Conservation (phyloP, 2,888 invertebrate genomes). For the Melanophora roralis region DNA sequence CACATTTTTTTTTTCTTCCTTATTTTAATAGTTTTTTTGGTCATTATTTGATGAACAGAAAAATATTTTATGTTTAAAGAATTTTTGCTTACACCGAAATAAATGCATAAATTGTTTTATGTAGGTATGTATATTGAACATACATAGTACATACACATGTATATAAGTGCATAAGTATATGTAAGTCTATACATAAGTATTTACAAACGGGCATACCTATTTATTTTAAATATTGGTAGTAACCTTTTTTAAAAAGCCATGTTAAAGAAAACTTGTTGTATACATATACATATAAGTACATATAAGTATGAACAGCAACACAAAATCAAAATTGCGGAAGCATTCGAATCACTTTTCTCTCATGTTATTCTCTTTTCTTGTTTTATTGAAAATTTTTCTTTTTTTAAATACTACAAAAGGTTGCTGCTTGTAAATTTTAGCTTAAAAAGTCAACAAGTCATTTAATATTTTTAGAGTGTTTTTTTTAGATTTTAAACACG, state of each 20-base stretch:
- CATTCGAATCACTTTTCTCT: background rate
- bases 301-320: slow-evolving; percentile 18
- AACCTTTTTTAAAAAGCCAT: slow-evolving; percentile 15
- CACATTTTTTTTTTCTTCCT: slow-evolving; percentile 67
- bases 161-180: too few species aligned
- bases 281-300: too few species aligned
- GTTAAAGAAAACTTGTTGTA: slow-evolving; percentile 28
- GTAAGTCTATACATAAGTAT: too few species aligned
- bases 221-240: slow-evolving; percentile 5
- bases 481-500: slow-evolving; percentile 55
- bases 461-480: slow-evolving; percentile 19
- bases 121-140: too few species aligned
- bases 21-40: background rate
- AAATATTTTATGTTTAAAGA: slow-evolving; percentile 1
- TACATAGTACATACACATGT: too few species aligned
- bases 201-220: too few species aligned
- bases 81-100: slow-evolving; percentile 23
- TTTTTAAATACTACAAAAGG: slow-evolving; percentile 10
- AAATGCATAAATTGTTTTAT: background rate
- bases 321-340: slow-evolving; percentile 47
- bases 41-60: slow-evolving; percentile 70
- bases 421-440: slow-evolving; percentile 11
- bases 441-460: slow-evolving; percentile 30
- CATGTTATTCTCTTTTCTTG: background rate
- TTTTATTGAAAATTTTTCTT: background rate